Base-by-base conservation (phyloP, 2,888 invertebrate species). In the Embidobia sp. region DNA sequence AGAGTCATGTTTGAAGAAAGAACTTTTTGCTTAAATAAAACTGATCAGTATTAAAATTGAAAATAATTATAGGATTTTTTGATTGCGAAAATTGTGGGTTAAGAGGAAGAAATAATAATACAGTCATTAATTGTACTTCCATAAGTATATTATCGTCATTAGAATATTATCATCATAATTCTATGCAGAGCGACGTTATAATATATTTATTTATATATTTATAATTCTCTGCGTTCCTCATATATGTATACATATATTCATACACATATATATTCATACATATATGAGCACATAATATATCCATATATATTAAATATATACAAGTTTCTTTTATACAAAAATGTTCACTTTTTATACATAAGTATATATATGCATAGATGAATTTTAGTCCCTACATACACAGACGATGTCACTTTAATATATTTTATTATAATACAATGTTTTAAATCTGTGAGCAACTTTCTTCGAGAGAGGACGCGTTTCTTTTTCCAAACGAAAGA, bases 261-360 rank as follows among this genome's bases (percentile, higher is more conserved):
- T 55, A 63, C 74, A 67, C 51, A 69, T 51, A 59, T 49, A 59
- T 63, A 66, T 42, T 37, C 59, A 63, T 59, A 67, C 42, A 67
- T 67, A 74, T 73, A 77, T 72, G 64, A 73, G 57, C 55, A 64
- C 57, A 73, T 64, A 73, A 55, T 44, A 77, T 85, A 82, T 84
- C 79, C 83, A 81, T 83, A 85, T 85, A 86, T 86, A 87, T 87
- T 86, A 86, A 85, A 84, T 88, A 87, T 87, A 81, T 88, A 87
- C 87, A 88, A 78, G 83, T 81, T 79, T 78, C 57, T 84, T 86
- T 87, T 87, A 86, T 87, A 87, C 86, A 88, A 87, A 87, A 87
- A 85, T 86, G 82, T 86, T 86, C 84, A 85, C 82, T 83, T 84
- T 82, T 88, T 87, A 86, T 87, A 87, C 86, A 87, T 85, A 82